phyloP scores from a whole-genome alignment of 2,888 invertebrate genomes.

The Argynnis bischoffii region DNA sequence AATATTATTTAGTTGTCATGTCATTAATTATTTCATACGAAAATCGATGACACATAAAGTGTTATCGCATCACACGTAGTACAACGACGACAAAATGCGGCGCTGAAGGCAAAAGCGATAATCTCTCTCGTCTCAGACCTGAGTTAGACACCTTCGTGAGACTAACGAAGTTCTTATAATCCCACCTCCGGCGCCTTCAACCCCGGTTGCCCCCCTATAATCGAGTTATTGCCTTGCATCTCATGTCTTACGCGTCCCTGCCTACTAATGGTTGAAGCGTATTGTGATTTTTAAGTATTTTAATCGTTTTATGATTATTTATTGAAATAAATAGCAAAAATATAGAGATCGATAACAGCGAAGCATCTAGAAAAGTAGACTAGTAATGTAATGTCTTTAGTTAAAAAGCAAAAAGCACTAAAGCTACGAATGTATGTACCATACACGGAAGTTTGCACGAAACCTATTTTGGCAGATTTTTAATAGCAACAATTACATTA shows the following conservation, averaged over 20 bases:
- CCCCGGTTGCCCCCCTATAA: constrained; percentile 55
- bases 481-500: no score
- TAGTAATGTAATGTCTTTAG: no score
- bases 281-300: constrained; percentile 8
- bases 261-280: constrained; percentile 14
- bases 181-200: constrained; percentile 56
- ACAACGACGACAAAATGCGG: constrained; percentile 64
- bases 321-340: no score
- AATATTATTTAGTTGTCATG: background rate
- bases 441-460: no score
- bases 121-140: constrained; percentile 67
- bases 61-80: constrained; percentile 50
- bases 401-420: no score
- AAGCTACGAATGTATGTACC: no score
- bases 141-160: constrained; percentile 77
- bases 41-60: constrained; percentile 30
- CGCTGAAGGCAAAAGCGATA: constrained; percentile 71
- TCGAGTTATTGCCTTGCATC: constrained; percentile 77
- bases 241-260: constrained; percentile 59
- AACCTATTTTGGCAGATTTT: no score
- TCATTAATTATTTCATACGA: constrained; percentile 1
- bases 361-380: no score
- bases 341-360: no score
- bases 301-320: background rate
- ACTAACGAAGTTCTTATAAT: constrained; percentile 81